These are phyloP conservation scores for Conus canariensis DNA, from an alignment of 2,888 invertebrate species.

Conservation along the genomic window DNA sequence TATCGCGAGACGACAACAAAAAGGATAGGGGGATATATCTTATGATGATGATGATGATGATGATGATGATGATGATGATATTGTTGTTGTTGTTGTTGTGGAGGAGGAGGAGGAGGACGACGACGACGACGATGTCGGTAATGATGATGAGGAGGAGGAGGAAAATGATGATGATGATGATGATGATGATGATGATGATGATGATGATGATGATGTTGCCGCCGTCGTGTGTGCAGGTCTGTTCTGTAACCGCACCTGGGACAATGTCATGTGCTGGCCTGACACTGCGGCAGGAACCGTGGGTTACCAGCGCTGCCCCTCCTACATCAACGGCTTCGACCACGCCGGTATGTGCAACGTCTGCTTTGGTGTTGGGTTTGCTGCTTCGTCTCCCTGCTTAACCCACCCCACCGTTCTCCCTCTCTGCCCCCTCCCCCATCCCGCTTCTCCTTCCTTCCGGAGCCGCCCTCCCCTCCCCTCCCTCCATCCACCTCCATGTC, in stretches of 20 bases:
- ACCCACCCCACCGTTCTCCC: no score
- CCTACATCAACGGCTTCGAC: conserved; percentile 81
- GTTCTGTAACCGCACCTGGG: conserved; percentile 77
- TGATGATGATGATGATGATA: background rate
- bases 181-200: background rate
- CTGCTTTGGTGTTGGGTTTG: background rate
- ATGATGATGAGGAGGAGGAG: background rate
- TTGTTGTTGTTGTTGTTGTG: background rate
- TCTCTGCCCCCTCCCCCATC: no score
- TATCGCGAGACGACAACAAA: no score
- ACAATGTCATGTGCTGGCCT: conserved; percentile 92
- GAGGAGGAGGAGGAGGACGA: background rate
- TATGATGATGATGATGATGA: background rate
- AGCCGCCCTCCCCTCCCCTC: no score
- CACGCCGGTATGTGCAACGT: conserved; percentile 59
- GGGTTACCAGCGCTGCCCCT: conserved; percentile 86
- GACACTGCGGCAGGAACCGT: conserved; percentile 86
- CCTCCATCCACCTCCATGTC: background rate
- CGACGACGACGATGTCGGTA: background rate
- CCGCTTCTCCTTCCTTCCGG: no score
- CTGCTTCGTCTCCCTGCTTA: background rate
- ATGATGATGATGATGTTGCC: background rate
- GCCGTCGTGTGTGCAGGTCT: conserved; percentile 26
- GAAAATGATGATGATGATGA: background rate
- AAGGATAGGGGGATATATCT: no score